Percentiles rank a stretch among this genome's conserved stretches.
Evolutionary conservation across 2,113 vertebrate genomes (phyloP).

Genomic region (Elanus axillaris): DNA sequence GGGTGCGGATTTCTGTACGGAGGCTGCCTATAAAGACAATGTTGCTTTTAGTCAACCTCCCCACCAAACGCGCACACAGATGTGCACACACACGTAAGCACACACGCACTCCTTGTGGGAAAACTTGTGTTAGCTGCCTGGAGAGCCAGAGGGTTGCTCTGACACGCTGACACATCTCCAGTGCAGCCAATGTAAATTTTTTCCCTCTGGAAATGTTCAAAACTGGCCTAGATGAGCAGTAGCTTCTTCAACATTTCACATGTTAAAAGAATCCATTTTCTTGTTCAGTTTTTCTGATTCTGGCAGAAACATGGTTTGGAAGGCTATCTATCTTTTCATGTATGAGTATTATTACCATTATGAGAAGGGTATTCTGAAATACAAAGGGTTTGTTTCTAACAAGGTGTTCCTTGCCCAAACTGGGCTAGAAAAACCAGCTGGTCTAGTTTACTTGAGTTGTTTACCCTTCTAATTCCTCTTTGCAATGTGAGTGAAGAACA

Average conservation of each 20-base stretch:
- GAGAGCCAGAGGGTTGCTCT: background rate
- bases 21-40: background rate
- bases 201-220: background rate
- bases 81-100: rapidly evolving
- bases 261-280: background rate
- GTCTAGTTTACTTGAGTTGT: background rate
- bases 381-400: background rate
- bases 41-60: background rate
- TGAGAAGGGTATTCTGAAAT: background rate
- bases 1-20: background rate
- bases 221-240: background rate
- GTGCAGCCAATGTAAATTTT: background rate
- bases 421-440: background rate
- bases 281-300: background rate
- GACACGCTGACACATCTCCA: rapidly evolving
- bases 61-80: background rate
- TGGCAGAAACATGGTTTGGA: background rate
- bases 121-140: background rate
- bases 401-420: background rate
- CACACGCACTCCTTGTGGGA: background rate
- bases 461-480: background rate
- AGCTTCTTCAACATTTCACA: background rate
- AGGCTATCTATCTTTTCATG: background rate
- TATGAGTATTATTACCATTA: background rate
- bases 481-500: background rate